These are phyloP conservation scores for Micrasema minimum DNA, from an alignment of 1,140 invertebrate species.

Conservation along the genomic window DNA sequence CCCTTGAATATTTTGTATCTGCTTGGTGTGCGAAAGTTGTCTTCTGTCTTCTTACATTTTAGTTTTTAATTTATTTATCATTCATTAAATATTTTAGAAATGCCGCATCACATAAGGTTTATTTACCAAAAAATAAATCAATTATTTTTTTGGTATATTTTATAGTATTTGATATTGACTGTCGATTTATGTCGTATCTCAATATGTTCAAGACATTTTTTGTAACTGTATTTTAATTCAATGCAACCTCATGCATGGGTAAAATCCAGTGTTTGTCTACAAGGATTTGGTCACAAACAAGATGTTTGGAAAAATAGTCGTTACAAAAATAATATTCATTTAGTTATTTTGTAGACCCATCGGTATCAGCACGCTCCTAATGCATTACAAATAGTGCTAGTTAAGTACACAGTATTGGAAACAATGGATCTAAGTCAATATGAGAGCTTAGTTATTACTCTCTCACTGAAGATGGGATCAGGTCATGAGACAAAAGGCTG, in stretches of 20 bases:
- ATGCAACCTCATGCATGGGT: not conserved
- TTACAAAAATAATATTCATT: not conserved
- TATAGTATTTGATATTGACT: not conserved
- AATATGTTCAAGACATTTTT: not conserved
- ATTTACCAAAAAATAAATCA: too few species aligned
- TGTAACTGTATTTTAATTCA: not conserved
- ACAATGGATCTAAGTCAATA: not conserved
- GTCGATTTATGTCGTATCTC: not conserved
- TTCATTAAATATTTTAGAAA: too few species aligned
- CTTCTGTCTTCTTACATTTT: too few species aligned
- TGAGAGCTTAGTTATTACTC: constrained; percentile 23
- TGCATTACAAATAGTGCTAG: not conserved
- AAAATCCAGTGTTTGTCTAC: not conserved
- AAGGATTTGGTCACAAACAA: too few species aligned
- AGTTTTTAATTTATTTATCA: too few species aligned
- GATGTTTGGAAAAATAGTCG: not conserved
- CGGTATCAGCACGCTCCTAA: not conserved
- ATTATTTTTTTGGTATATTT: too few species aligned
- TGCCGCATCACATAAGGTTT: too few species aligned
- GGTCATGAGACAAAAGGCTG: not conserved
- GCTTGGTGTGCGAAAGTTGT: too few species aligned
- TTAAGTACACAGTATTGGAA: not conserved
- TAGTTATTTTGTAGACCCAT: not conserved
- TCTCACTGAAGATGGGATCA: not conserved
- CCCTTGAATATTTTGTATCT: too few species aligned